Conservation (phyloP, 2,888 invertebrate species). For the Leptopilina syphax region DNA sequence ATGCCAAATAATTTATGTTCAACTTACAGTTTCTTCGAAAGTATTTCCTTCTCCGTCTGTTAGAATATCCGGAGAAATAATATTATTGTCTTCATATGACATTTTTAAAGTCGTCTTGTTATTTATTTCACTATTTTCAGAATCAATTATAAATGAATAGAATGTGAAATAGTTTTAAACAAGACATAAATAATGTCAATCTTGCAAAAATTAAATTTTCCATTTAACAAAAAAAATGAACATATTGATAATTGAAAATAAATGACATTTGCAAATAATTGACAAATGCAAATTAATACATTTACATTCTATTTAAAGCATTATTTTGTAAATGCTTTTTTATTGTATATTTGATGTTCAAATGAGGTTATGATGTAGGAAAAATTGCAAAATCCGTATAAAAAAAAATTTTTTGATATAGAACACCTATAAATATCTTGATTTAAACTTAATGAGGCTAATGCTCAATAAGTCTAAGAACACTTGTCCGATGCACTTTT, state of each 20-base stretch:
- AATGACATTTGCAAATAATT: not conserved
- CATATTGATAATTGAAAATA: not conserved
- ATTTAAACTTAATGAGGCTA: not conserved
- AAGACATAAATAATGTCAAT: slow-evolving; percentile 11
- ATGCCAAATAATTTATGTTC: not conserved
- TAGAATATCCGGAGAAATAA: slow-evolving; percentile 53
- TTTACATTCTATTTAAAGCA: slow-evolving; percentile 1
- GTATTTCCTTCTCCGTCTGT: slow-evolving; percentile 39
- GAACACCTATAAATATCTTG: not conserved
- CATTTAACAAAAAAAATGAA: not conserved
- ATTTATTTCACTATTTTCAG: not conserved
- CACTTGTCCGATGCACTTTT: slow-evolving; percentile 4
- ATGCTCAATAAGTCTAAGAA: not conserved
- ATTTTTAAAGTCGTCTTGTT: slow-evolving; percentile 42
- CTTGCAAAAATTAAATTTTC: slow-evolving; percentile 10
- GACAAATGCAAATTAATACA: not conserved
- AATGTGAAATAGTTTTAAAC: not conserved
- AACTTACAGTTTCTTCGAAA: slow-evolving; percentile 43
- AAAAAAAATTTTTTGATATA: not conserved
- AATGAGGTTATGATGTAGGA: slow-evolving; percentile 22
- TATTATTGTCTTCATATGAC: slow-evolving; percentile 52
- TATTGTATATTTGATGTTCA: not conserved
- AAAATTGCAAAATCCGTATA: slow-evolving; percentile 11
- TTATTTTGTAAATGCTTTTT: not conserved
- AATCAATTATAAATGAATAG: not conserved